phyloP scores from a whole-genome alignment of 2,113 vertebrate species.

The Stomatorhinus ivindoensis region DNA sequence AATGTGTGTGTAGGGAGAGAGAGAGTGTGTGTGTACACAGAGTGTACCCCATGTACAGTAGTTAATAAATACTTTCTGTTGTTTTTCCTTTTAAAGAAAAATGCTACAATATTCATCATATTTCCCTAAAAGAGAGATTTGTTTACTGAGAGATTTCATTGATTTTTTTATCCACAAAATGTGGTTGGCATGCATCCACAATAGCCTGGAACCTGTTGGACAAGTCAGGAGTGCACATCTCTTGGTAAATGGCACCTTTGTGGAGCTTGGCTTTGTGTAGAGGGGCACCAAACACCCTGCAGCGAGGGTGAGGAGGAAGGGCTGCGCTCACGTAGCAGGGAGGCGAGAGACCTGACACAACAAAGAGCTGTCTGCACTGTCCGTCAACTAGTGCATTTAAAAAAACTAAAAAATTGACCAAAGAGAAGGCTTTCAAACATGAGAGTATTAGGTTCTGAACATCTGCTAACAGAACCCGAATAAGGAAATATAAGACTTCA shows the following conservation, averaged over 20 bases:
- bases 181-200: not conserved
- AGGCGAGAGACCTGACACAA: not conserved
- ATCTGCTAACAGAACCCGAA: not conserved
- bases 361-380: slow-evolving; percentile 16
- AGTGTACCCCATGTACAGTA: not conserved
- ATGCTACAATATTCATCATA: not conserved
- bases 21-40: not conserved
- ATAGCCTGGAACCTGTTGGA: slow-evolving; percentile 16
- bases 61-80: not conserved
- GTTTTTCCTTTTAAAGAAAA: not conserved
- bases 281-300: not conserved
- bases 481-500: slow-evolving; percentile 1
- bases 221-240: not conserved
- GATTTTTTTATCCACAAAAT: not conserved
- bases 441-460: not conserved
- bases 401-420: not conserved
- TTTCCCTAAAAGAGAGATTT: not conserved
- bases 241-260: slow-evolving; percentile 13
- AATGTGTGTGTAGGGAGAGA: not conserved
- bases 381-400: not conserved
- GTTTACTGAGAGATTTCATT: not conserved
- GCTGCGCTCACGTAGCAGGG: not conserved
- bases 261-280: not conserved
- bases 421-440: not conserved
- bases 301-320: not conserved